Evolutionary conservation across 92 coral and sea anemone species (phyloP), one percentile per base, ranked within the genome.

Genomic region (Epizoanthus fatuus): DNA sequence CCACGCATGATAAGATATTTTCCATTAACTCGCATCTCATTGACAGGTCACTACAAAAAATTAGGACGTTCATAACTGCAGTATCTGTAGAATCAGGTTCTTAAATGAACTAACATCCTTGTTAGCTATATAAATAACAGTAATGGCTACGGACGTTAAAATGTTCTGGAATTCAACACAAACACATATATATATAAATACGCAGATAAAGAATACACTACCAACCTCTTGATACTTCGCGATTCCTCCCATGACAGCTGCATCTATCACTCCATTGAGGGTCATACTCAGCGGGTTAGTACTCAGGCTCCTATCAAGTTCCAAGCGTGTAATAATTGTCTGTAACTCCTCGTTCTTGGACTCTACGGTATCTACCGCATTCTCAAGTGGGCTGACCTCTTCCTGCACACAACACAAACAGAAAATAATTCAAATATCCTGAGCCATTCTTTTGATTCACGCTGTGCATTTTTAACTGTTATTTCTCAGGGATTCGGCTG

Each of bases 161-260:
- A 49, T 49, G 53, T 49, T 49, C 53, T 49, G 14, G 2, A 49
- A 49, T 49, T 8, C 53, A 49, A 9, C 13, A 49, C 53, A 49
- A 8, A 49, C 53, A 49, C 53, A 49, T 42, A 42, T 42, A 42
- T 7, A 42, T 42, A n/a, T 7, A 44, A 44, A 44, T 44, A 7
- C 7, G 7, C 47, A 74, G 62, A 40, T 15, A 47, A 16, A 1
- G 15, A 49, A 74, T 63, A 51, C n/a, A 68, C 45, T 63, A 69
- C 89, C 7, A 7, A 93, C 97, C 85, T 93, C 92, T 72, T 91
- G 90, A 67, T 97, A 97, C 69, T 95, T 97, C 78, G 94, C 95
- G 39, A 87, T 95, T 15, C 99, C 99, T 65, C 99, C 98, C 96
- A 95, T 97, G 49, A 97, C 99, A 29, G 99, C 99, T 14, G 99